A percentile compares a stretch with the other conserved stretches of the same genome.
phyloP scores from a whole-genome alignment of 2,113 vertebrate genomes.

The Salvelinus fontinalis region DNA sequence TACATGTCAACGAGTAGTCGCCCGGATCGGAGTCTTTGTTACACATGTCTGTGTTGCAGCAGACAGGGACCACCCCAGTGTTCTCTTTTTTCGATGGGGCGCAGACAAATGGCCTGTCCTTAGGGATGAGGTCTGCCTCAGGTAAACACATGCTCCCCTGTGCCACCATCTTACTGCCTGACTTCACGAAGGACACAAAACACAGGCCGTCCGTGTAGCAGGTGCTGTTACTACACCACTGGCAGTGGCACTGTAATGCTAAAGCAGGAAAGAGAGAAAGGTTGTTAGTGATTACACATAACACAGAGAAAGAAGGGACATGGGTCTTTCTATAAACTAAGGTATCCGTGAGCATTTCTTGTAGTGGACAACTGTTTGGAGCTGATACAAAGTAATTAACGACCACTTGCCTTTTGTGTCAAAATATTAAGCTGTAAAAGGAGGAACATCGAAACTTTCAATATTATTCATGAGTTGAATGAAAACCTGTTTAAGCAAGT shows the following conservation, averaged over 20 bases:
- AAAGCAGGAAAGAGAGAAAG: conserved; percentile 1
- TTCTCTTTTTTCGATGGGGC: conserved; percentile 70
- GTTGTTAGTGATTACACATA: not conserved
- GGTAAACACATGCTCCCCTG: conserved; percentile 78
- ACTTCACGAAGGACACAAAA: conserved; percentile 74
- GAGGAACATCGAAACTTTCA: too few relatives aligned
- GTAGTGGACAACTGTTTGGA: too few relatives aligned
- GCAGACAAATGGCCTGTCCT: conserved; percentile 82
- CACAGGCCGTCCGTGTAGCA: conserved; percentile 85
- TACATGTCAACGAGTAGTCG: not conserved
- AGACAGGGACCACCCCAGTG: conserved; percentile 64
- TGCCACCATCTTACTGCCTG: conserved; percentile 68
- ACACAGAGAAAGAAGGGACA: too few relatives aligned
- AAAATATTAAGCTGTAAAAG: too few relatives aligned
- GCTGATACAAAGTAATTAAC: too few relatives aligned
- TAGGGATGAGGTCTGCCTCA: conserved; percentile 77
- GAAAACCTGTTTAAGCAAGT: too few relatives aligned
- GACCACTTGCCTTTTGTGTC: too few relatives aligned
- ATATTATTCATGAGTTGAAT: too few relatives aligned
- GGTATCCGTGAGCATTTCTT: too few relatives aligned
- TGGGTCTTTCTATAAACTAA: too few relatives aligned
- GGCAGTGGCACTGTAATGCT: conserved; percentile 83
- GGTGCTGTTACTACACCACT: conserved; percentile 81
- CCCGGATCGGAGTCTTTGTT: conserved; percentile 63
- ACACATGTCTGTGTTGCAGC: conserved; percentile 80